phyloP scores from a whole-genome alignment of 2,797 vertebrate genomes.

The Phataginus tricuspis region DNA sequence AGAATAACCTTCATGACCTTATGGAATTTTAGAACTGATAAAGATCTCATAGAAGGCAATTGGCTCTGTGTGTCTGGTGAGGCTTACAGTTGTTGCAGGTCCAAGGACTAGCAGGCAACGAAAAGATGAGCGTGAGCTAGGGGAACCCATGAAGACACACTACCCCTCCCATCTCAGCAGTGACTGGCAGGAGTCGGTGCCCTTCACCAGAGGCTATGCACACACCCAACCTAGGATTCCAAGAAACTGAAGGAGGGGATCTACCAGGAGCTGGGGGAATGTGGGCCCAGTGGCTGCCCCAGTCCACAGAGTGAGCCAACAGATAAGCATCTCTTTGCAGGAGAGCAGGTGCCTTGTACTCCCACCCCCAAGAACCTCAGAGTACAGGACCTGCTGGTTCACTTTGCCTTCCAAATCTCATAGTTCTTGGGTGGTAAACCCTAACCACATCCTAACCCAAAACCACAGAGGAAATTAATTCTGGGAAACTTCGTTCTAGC shows the following conservation, averaged over 20 bases:
- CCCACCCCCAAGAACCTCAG: neutral
- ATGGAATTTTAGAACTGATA: neutral
- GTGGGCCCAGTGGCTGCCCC: neutral
- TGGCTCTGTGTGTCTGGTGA: neutral
- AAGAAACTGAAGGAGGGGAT: neutral
- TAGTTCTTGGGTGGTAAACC: neutral
- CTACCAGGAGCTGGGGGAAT: neutral
- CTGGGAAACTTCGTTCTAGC: neutral
- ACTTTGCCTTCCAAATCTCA: neutral
- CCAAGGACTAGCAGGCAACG: neutral
- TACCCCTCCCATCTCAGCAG: neutral
- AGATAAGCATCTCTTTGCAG: neutral
- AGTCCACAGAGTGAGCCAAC: neutral
- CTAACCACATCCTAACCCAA: neutral
- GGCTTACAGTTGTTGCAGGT: neutral
- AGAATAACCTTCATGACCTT: neutral
- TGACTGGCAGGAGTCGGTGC: neutral
- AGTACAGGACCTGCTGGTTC: neutral
- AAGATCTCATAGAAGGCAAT: neutral
- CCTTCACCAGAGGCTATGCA: neutral
- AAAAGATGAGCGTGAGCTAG: neutral
- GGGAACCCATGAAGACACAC: neutral
- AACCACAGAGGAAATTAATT: neutral
- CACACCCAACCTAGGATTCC: neutral
- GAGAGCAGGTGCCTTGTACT: no score